phyloP scores from a whole-genome alignment of 2,888 invertebrate genomes.

The Pycnomerus fuliginosus region DNA sequence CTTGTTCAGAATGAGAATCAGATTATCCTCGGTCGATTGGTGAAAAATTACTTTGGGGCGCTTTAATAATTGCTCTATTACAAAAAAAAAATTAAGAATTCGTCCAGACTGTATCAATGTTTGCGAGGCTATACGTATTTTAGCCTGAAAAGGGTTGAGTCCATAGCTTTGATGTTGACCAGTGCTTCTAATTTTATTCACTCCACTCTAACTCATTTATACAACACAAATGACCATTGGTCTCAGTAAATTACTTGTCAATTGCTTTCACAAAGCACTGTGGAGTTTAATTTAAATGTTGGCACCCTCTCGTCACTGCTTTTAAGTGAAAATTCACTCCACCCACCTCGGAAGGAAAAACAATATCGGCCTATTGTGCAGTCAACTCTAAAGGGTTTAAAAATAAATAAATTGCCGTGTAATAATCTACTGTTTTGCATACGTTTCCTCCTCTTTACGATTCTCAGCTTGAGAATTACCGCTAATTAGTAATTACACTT shows the following conservation, averaged over 20 bases:
- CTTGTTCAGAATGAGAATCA: constrained; percentile 47
- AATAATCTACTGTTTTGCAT: too few relatives aligned
- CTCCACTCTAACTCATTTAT: constrained; percentile 48
- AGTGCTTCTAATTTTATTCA: constrained; percentile 49
- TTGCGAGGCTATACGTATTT: constrained; percentile 8
- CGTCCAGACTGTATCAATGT: constrained; percentile 10
- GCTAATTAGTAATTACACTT: too few relatives aligned
- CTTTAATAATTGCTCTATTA: constrained; percentile 23
- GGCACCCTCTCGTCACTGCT: constrained; percentile 35
- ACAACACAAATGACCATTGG: constrained; percentile 50
- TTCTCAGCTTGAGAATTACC: too few relatives aligned
- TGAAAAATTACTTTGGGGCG: constrained; percentile 44
- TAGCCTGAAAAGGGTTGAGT: constrained; percentile 33
- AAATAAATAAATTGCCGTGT: too few relatives aligned
- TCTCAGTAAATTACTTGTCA: constrained; percentile 50
- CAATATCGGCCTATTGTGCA: neutral
- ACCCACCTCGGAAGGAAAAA: constrained; percentile 17
- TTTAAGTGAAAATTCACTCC: constrained; percentile 36
- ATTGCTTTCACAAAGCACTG: constrained; percentile 47
- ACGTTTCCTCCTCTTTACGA: too few relatives aligned
- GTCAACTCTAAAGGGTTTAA: too few relatives aligned
- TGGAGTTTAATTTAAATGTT: constrained; percentile 47
- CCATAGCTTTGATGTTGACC: constrained; percentile 45
- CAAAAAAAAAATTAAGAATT: constrained; percentile 10
- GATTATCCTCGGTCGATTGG: constrained; percentile 49